A percentile compares a stretch with the other conserved stretches of the same genome.
Evolutionary conservation across 2,888 invertebrate species (phyloP).

Genomic region (Synanthedon tipuliformis): DNA sequence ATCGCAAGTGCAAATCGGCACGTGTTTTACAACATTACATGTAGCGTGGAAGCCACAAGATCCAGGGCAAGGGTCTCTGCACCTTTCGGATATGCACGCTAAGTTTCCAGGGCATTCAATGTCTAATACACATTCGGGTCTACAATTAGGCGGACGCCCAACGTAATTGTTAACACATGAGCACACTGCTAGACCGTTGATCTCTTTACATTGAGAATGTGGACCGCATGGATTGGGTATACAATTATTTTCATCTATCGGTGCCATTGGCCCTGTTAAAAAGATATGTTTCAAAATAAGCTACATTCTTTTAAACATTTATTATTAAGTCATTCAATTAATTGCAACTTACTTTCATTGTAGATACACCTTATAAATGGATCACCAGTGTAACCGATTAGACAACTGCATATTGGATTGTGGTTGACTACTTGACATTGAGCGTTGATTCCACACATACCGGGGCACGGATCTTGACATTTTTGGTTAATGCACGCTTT

Average conservation of each 20-base stretch:
- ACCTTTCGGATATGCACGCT: slow-evolving; percentile 78
- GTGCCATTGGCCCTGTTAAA: slow-evolving; percentile 49
- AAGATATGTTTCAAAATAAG: neutral
- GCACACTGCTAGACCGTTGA: slow-evolving; percentile 77
- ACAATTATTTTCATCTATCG: slow-evolving; percentile 67
- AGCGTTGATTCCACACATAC: slow-evolving; percentile 81
- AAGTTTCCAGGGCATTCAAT: slow-evolving; percentile 79
- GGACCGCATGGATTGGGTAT: slow-evolving; percentile 81
- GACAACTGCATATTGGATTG: slow-evolving; percentile 83
- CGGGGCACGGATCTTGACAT: slow-evolving; percentile 82
- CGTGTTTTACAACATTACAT: slow-evolving; percentile 78
- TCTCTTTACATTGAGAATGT: slow-evolving; percentile 79
- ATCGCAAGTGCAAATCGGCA: slow-evolving; percentile 79
- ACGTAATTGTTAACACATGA: slow-evolving; percentile 79
- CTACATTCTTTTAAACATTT: slow-evolving; percentile 5
- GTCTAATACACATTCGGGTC: slow-evolving; percentile 80
- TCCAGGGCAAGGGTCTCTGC: slow-evolving; percentile 80
- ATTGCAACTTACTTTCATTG: slow-evolving; percentile 71
- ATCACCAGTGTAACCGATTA: slow-evolving; percentile 77
- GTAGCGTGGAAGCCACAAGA: slow-evolving; percentile 79
- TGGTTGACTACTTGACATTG: slow-evolving; percentile 84
- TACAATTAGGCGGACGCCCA: slow-evolving; percentile 83
- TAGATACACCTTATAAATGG: slow-evolving; percentile 78
- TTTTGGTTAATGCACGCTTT: slow-evolving; percentile 82
- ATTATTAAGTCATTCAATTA: neutral